Conservation (phyloP, 2,113 vertebrate genomes). For the Neoarius graeffei region DNA sequence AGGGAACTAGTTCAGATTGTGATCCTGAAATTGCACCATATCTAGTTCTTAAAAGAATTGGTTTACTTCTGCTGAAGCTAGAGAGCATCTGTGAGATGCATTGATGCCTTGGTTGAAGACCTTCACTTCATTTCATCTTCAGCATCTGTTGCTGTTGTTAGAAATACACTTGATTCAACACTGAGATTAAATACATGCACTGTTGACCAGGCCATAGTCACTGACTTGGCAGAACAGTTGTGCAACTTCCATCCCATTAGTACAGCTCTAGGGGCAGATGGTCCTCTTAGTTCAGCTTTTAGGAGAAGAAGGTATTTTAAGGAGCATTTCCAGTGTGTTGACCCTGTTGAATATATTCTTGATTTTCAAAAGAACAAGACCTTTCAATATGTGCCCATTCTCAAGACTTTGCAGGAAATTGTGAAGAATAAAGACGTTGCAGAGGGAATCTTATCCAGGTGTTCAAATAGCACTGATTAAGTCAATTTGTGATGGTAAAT, state of each 20-base stretch:
- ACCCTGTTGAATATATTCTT: conserved; percentile 40
- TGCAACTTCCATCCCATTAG: conserved; percentile 42
- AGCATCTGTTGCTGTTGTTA: conserved; percentile 20
- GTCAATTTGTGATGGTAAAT: conserved; percentile 32
- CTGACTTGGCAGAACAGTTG: conserved; percentile 44
- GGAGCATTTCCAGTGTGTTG: conserved; percentile 31
- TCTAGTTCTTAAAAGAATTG: conserved; percentile 38
- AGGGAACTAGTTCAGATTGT: conserved; percentile 32
- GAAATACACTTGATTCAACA: conserved; percentile 35
- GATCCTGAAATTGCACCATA: conserved; percentile 36
- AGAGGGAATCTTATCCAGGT: conserved; percentile 13
- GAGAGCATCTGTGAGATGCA: conserved; percentile 42
- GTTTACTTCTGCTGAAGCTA: conserved; percentile 47
- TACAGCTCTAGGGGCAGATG: conserved; percentile 27
- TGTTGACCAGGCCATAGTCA: conserved; percentile 41
- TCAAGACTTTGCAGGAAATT: conserved; percentile 38
- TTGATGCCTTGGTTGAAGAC: conserved; percentile 47
- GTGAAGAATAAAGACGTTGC: conserved; percentile 34
- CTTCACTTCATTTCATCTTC: conserved; percentile 48
- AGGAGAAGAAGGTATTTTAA: conserved; percentile 37
- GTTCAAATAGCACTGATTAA: conserved; percentile 22
- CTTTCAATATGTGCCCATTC: conserved; percentile 50
- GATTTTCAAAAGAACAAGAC: conserved; percentile 33
- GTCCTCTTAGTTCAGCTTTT: conserved; percentile 43
- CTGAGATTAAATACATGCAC: conserved; percentile 41